phyloP scores from a whole-genome alignment of 2,113 vertebrate species.

The Benthochromis sp. region DNA sequence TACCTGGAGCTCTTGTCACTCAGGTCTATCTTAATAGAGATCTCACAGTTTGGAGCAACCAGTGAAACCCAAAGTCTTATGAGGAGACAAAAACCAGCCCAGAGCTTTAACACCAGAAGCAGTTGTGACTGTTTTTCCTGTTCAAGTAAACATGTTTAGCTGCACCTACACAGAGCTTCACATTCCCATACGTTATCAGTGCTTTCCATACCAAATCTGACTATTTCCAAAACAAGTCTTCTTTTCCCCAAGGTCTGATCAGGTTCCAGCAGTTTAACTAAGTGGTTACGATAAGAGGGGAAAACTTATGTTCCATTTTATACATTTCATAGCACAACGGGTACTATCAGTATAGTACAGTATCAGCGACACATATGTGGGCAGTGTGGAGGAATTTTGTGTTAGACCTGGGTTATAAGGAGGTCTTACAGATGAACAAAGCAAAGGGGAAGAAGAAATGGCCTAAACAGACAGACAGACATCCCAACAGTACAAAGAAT shows the following conservation, averaged over 20 bases:
- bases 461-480: accelerated
- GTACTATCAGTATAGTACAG: background rate
- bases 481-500: background rate
- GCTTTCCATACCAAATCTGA: background rate
- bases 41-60: conserved; percentile 21
- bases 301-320: background rate
- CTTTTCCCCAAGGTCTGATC: background rate
- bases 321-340: background rate
- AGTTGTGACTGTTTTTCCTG: background rate
- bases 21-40: conserved; percentile 56
- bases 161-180: background rate
- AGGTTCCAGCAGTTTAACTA: background rate
- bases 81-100: background rate
- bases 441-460: accelerated
- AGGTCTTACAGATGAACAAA: background rate
- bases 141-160: background rate
- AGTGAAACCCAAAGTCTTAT: background rate
- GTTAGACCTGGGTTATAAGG: background rate
- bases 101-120: background rate
- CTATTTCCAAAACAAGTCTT: background rate
- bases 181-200: background rate
- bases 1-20: conserved; percentile 33
- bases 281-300: background rate
- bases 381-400: background rate
- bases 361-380: background rate